Base-by-base conservation (phyloP, 2,888 invertebrate species). In the Tetranychus piercei region DNA sequence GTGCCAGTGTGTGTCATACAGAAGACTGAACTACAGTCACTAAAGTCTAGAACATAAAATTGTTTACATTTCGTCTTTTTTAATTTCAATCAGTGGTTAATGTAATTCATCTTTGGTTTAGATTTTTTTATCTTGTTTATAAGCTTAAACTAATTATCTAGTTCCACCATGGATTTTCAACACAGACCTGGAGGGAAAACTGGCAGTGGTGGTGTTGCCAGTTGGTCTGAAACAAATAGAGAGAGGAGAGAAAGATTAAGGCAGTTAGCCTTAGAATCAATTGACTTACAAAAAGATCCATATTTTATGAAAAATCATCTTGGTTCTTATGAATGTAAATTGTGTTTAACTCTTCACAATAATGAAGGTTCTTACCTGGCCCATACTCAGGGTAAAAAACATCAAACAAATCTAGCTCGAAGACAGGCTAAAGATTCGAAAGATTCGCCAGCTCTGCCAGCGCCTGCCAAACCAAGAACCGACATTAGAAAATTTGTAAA, bases 261-360 rank as follows among this genome's bases (percentile, higher is more conserved):
- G 15, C 96, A 96, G 83, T 86, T 99, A 72, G 99, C 99, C 43
- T 84, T 99, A 76, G 99, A 99, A 83, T 99, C 99, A 0, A 99
- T 99, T 76, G 99, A 99, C 83, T 86, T 99, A 43, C 94, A 95
- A 82, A 99, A 99, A 84, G 99, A 99, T 87, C 99, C 99, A 0
- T 99, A 99, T 87, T 99, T 99, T 87, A 99, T 99, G 99, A 95
- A 96, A 88, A 99, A 99, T 85, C 99, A 99, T 85, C 86, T 96
- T 79, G 95, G 90, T 1, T 94, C 97, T 0, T 99, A 99, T 83
- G 99, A 99, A 84, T 99, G 99, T 83, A 99, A 99, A 85, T 84
- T 99, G 6, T 99, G 99, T 85, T 84, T 99, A 74, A 99, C 99
- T 0, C 86, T 99, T 22, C 99, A 99, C 83, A 99, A 99, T 82